These are phyloP conservation scores for Galaxias olidus DNA, from an alignment of 2,797 vertebrate genomes.

Conservation along the genomic window DNA sequence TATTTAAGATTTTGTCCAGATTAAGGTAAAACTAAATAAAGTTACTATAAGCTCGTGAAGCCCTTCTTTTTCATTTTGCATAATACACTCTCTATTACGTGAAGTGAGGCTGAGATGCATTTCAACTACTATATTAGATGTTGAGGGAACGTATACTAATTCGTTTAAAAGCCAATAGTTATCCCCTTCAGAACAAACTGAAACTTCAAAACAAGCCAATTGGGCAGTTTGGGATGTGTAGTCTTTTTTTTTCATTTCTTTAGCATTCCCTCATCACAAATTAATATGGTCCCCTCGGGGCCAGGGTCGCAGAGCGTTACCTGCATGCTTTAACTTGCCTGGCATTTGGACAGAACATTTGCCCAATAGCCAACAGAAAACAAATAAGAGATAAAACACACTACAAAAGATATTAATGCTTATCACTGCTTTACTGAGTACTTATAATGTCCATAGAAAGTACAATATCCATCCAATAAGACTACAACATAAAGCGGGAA, in stretches of 20 bases:
- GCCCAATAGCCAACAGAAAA: background rate
- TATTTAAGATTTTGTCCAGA: background rate
- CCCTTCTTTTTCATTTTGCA: constrained; percentile 40
- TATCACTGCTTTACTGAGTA: background rate
- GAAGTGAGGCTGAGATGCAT: constrained; percentile 9
- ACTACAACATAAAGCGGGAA: background rate
- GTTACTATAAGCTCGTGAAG: constrained; percentile 12
- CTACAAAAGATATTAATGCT: background rate
- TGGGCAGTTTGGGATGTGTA: too few species aligned
- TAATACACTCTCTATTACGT: constrained; percentile 16
- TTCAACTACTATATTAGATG: too few species aligned
- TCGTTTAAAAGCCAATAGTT: too few species aligned
- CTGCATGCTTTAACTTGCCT: too few species aligned
- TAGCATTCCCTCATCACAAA: too few species aligned
- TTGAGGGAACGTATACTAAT: too few species aligned
- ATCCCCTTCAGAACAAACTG: too few species aligned
- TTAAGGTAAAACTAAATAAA: background rate
- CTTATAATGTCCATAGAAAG: background rate
- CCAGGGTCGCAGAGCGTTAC: too few species aligned
- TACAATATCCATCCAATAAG: constrained; percentile 3
- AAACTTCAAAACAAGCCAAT: too few species aligned
- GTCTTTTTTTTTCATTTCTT: too few species aligned
- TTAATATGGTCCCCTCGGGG: too few species aligned
- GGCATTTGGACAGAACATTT: too few species aligned
- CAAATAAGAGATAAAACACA: background rate